Evolutionary conservation across 2,113 vertebrate species (phyloP), one percentile per base, ranked within the genome.

Genomic region (Aleadryas rufinucha): DNA sequence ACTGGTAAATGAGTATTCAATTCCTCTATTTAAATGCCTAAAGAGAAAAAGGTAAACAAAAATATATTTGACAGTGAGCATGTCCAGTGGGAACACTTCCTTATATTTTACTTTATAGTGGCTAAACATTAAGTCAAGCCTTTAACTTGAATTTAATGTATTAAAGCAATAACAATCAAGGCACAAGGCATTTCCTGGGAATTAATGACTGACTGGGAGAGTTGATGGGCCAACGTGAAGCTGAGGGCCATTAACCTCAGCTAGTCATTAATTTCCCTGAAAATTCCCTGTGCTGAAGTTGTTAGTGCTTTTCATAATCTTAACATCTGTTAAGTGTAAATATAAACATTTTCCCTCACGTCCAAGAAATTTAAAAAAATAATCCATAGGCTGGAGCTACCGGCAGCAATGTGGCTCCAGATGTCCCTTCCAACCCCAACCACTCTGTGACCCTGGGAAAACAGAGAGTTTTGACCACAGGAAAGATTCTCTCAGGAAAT

Each of bases 141-240:
- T 91, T 98, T 97, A 97, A 97, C 95, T 97, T 97, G 94, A 97
- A 97, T 97, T 97, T 97, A 97, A 97, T 95, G 87, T 95, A 97
- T 97, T 97, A 97, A 97, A 97, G 94, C 91, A 97, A 89, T 96
- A 97, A 97, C 89, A 95, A 96, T 95, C 87, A 96, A 96, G 78
- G 84, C 87, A 96, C 72, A 89, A 82, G 87, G 94, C 60, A 96
- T 97, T 98, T 97, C 95, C 94, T 97, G 89, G 88, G 97, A 98
- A 97, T 97, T 98, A 98, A 98, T 97, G 96, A 97, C 95, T 96
- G 93, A 93, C 95, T 97, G 91, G 75, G 96, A 97, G 88, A 90
- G 86, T 69, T 97, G 97, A 97, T 96, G 95, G 97, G 76, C 93
- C 96, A 96, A 64, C 16, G 22, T 97, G 80, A 94, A 96, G 96